Conservation (phyloP, 2,888 invertebrate genomes). For the Nomada flava region DNA sequence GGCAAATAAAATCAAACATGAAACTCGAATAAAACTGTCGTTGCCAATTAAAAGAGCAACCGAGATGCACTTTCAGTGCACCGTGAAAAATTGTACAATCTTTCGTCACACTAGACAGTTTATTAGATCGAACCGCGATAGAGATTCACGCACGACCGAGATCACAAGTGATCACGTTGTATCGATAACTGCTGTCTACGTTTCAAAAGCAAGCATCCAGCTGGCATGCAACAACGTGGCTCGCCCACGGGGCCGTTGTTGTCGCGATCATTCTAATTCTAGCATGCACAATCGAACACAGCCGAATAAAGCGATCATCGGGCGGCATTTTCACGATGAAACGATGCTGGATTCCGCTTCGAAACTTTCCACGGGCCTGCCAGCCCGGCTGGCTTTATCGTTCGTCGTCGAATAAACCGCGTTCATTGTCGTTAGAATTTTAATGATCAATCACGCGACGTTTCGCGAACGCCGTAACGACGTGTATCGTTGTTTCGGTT, state of each 20-base stretch:
- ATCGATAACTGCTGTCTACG: not conserved
- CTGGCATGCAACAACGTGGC: slow-evolving; percentile 1
- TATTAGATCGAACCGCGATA: not conserved
- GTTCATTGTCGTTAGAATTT: slow-evolving; percentile 30
- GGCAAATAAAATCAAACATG: too few species aligned
- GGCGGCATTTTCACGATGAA: slow-evolving; percentile 16
- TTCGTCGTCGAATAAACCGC: slow-evolving; percentile 18
- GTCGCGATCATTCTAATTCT: slow-evolving; percentile 25
- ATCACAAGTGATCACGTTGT: not conserved
- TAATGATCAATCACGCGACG: slow-evolving; percentile 27
- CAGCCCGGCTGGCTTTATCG: slow-evolving; percentile 18
- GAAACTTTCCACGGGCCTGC: slow-evolving; percentile 14
- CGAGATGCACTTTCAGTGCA: too few species aligned
- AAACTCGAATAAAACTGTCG: too few species aligned
- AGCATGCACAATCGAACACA: slow-evolving; percentile 42
- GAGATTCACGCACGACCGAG: slow-evolving; percentile 3
- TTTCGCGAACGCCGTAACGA: slow-evolving; percentile 15
- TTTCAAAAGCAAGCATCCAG: slow-evolving; percentile 16
- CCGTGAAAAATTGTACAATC: too few species aligned
- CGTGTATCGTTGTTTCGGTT: slow-evolving; percentile 18
- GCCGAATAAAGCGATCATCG: slow-evolving; percentile 13
- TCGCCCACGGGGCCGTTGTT: slow-evolving; percentile 17
- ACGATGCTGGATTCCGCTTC: slow-evolving; percentile 8
- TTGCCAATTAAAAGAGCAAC: too few species aligned
- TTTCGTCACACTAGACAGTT: too few species aligned